phyloP scores from a whole-genome alignment of 2,797 vertebrate genomes.

The Emydoidea blandingii region DNA sequence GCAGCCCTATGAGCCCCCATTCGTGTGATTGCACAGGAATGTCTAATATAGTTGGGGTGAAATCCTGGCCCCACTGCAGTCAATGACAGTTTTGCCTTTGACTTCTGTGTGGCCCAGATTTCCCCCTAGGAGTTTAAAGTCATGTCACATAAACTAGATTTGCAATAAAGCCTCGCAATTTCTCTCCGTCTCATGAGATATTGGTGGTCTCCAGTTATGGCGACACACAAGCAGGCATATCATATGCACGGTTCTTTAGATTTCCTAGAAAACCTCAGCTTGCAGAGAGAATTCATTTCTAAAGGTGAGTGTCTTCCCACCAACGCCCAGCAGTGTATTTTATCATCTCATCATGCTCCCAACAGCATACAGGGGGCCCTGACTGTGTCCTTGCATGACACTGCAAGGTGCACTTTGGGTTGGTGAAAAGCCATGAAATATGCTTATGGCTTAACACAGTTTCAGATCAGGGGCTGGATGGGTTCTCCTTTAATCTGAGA shows the following conservation, averaged over 20 bases:
- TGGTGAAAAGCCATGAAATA: neutral
- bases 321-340: neutral
- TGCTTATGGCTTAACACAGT: neutral
- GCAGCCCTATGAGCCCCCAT: no score
- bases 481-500: neutral
- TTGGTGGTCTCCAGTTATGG: neutral
- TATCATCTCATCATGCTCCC: neutral
- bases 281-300: neutral
- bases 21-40: neutral
- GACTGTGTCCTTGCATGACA: neutral
- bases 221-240: neutral
- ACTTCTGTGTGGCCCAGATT: neutral
- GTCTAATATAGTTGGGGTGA: neutral
- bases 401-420: neutral
- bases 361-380: neutral
- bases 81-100: neutral
- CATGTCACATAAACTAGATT: neutral
- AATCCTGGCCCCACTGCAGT: no score
- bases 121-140: neutral
- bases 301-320: neutral
- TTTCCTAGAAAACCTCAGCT: neutral
- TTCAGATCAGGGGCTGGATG: neutral
- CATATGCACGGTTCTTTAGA: neutral
- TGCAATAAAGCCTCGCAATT: neutral
- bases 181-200: neutral